These are phyloP conservation scores for Neopipo cinnamomea DNA, from an alignment of 2,113 vertebrate genomes.

Conservation along the genomic window DNA sequence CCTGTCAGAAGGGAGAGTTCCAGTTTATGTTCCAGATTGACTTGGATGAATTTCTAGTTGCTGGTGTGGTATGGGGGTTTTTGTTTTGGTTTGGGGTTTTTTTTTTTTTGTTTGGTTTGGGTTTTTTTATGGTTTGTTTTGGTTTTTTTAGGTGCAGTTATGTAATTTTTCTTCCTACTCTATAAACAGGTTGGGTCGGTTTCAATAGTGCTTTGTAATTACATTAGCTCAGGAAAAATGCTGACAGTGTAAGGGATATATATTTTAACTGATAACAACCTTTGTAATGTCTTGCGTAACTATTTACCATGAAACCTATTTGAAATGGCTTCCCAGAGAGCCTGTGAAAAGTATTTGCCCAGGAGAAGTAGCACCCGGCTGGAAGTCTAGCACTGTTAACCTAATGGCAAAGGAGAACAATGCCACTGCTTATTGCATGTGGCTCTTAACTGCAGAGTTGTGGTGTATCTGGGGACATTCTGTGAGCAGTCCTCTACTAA, in stretches of 20 bases:
- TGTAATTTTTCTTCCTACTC: background rate
- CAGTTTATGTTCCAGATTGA: background rate
- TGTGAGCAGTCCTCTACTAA: background rate
- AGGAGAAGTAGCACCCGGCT: background rate
- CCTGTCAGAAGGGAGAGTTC: background rate
- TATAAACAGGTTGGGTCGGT: slow-evolving; percentile 38
- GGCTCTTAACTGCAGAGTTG: background rate
- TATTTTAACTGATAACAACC: slow-evolving; percentile 9
- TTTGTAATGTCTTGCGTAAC: background rate
- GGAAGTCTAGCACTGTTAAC: background rate
- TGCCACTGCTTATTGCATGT: background rate
- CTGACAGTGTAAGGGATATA: background rate
- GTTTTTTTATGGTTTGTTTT: background rate
- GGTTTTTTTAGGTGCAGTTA: background rate
- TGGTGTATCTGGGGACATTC: background rate
- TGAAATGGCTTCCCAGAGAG: background rate
- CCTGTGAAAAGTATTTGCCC: background rate
- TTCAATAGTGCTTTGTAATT: slow-evolving; percentile 34
- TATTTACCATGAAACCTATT: slow-evolving; percentile 19
- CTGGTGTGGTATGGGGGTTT: background rate
- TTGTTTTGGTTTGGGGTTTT: background rate
- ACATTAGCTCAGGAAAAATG: background rate
- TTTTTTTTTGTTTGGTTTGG: background rate
- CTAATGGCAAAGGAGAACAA: background rate
- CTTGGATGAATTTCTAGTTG: background rate